Conservation (phyloP, 2,113 vertebrate species). For the Crotalus viridis region DNA sequence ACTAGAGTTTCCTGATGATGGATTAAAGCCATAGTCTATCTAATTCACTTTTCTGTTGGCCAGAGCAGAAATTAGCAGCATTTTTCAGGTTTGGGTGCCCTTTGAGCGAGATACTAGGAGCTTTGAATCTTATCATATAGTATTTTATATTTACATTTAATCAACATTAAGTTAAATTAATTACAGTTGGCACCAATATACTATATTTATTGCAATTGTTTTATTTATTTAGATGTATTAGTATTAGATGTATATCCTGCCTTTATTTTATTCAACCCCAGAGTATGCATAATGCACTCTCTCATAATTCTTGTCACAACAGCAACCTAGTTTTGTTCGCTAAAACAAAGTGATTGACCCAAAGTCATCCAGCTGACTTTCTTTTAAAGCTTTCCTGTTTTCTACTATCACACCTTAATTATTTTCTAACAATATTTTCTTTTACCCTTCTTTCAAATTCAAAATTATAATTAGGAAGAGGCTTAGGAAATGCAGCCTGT, state of each 20-base stretch:
- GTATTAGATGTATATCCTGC: neutral
- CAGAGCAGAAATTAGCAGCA: neutral
- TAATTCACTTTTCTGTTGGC: neutral
- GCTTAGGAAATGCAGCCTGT: neutral
- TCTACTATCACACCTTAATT: neutral
- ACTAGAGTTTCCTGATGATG: neutral
- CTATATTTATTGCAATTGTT: neutral
- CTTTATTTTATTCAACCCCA: neutral
- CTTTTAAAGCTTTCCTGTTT: neutral
- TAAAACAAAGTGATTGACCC: neutral
- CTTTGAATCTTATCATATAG: neutral
- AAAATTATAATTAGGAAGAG: neutral
- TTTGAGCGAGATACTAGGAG: neutral
- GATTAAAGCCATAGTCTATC: neutral
- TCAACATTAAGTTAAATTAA: neutral
- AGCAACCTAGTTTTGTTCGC: neutral
- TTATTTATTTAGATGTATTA: neutral
- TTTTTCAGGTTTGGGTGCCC: neutral
- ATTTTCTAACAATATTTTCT: neutral
- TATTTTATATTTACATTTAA: neutral
- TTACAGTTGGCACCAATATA: neutral
- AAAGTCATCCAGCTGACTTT: neutral
- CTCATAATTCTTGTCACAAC: neutral
- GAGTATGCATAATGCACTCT: neutral
- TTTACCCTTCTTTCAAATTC: neutral